Percentiles rank a stretch among this genome's conserved stretches.
phyloP scores from a whole-genome alignment of 2,888 invertebrate genomes.

The Hedya salicella region DNA sequence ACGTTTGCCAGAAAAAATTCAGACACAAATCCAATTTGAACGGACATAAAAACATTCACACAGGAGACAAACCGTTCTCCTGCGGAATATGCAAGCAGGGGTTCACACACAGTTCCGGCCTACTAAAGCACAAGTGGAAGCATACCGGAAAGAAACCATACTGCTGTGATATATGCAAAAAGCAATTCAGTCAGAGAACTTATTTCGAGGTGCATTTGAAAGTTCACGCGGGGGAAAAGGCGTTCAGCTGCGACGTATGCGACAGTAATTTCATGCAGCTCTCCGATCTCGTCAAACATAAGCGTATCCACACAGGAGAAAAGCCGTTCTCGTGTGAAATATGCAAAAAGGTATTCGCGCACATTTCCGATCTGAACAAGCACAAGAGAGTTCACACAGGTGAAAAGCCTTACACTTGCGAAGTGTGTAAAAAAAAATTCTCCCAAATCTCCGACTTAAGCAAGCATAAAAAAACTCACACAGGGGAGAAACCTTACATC shows the following conservation, averaged over 20 bases:
- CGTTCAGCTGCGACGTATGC: background rate
- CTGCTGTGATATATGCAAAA: background rate
- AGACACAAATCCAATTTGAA: background rate
- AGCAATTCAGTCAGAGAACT: background rate
- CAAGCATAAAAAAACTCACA: background rate
- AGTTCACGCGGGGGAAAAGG: background rate
- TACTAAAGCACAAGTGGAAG: background rate
- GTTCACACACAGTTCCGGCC: background rate
- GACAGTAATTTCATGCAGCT: background rate
- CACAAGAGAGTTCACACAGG: conserved; percentile 45
- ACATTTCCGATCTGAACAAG: conserved; percentile 42
- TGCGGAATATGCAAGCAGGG: background rate
- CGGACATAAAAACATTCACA: background rate
- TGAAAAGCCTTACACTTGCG: conserved; percentile 43
- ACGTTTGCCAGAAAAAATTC: background rate
- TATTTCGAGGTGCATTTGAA: background rate
- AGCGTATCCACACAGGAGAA: conserved; percentile 44
- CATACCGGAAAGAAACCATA: background rate
- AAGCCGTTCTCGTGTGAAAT: conserved; percentile 43
- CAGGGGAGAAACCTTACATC: background rate
- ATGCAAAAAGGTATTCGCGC: conserved; percentile 43
- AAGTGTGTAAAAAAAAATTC: conserved; percentile 24
- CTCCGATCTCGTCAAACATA: conserved; percentile 41
- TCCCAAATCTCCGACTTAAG: background rate
- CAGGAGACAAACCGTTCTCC: background rate